Conservation (phyloP, 2,113 vertebrate species). For the Clarias macrocephalus region DNA sequence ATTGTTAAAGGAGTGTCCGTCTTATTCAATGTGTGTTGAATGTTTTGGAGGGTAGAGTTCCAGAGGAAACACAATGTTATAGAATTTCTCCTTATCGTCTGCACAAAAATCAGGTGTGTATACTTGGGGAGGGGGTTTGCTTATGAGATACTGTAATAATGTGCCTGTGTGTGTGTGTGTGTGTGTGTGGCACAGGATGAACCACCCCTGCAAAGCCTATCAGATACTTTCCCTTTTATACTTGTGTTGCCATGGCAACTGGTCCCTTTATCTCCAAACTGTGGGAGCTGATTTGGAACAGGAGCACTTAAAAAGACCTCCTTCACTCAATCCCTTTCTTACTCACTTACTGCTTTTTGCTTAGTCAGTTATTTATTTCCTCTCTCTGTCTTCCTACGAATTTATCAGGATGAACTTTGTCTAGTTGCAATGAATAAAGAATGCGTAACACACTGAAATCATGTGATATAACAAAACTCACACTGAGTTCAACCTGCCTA, state of each 20-base stretch:
- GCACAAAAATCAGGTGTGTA: constrained; percentile 49
- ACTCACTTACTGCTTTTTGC: background rate
- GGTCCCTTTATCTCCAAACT: constrained; percentile 80
- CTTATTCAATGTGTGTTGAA: constrained; percentile 49
- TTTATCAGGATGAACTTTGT: background rate
- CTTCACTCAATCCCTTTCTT: constrained; percentile 3
- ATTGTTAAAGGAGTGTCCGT: constrained; percentile 61
- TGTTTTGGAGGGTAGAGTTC: constrained; percentile 30
- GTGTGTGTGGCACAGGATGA: constrained; percentile 52
- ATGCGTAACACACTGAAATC: too few relatives aligned
- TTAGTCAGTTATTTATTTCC: background rate
- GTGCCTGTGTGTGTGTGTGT: constrained; percentile 9
- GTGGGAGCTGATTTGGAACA: constrained; percentile 69
- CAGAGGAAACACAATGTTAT: constrained; percentile 57
- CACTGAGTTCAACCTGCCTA: too few relatives aligned
- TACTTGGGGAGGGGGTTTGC: constrained; percentile 58
- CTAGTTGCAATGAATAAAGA: background rate
- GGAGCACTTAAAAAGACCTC: constrained; percentile 66
- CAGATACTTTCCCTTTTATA: constrained; percentile 74
- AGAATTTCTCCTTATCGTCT: constrained; percentile 59
- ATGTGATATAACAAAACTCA: too few relatives aligned
- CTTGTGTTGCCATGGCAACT: constrained; percentile 83
- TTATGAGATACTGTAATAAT: constrained; percentile 69
- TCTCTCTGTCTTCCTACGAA: background rate
- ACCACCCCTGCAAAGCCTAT: constrained; percentile 66